Evolutionary conservation across 2,113 vertebrate species (phyloP), one percentile per base, ranked within the genome.

Genomic region (Poicephalus meyeri): DNA sequence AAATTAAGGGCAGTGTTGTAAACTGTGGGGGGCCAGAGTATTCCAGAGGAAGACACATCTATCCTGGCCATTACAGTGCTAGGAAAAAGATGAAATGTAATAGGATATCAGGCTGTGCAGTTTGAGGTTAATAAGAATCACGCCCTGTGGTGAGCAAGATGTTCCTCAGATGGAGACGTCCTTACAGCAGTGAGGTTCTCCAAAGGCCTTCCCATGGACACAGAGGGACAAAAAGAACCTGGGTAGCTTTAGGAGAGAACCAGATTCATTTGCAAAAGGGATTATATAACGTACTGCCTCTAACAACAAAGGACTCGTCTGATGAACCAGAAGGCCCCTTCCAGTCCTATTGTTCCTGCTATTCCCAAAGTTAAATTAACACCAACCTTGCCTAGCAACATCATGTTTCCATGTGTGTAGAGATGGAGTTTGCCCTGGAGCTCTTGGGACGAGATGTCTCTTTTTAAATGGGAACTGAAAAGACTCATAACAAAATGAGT

Each of bases 241-340:
- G 44, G 8, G 78, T 92, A 1, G 66, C 91, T 96, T 80, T 85
- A 95, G 93, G 84, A 89, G 9, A 94, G 68, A 73, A 61, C 17
- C 33, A 46, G 86, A 56, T 91, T 86, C 14, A 2, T 87, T 80
- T 91, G 69, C 80, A 79, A 61, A 76, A 79, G 52, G 47, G 37
- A 85, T 96, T 97, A 95, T 72, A 23, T 94, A 95, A 96, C 2
- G 0, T 61, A 80, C 65, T 94, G 90, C 88, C 80, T 91, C 80
- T 95, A 93, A 95, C 87, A 92, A 87, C 87, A 80, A 78, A 86
- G 78, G 89, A 92, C 94, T 97, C 82, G 89, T 79, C 31, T 95
- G 95, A 89, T 97, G 96, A 97, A 95, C 95, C 94, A 93, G 95
- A 96, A 95, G 80, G 78, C 47, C 95, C 89, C 95, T 96, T 95